Evolutionary conservation across 2,113 vertebrate genomes (phyloP).

Genomic region (Podarcis raffonei): DNA sequence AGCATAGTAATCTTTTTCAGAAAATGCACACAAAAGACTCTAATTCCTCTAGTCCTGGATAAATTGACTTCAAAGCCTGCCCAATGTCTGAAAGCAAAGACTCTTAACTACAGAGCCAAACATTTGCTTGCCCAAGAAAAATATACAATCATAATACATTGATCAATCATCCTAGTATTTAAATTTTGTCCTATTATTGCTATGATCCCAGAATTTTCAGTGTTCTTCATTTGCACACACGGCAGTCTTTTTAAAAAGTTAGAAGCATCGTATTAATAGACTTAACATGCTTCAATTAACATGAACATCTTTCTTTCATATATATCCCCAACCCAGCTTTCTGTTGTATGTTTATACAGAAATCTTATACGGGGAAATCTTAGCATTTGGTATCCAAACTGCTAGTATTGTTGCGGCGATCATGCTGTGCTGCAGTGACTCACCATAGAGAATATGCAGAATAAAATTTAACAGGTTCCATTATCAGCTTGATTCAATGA

Average conservation of each 20-base stretch:
- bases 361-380: no score
- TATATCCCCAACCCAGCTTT: not conserved
- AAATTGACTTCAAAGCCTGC: slow-evolving; percentile 15
- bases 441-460: not conserved
- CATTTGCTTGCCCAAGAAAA: slow-evolving; percentile 37
- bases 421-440: not conserved
- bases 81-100: not conserved
- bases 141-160: not conserved
- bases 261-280: not conserved
- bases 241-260: not conserved
- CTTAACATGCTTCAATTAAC: not conserved
- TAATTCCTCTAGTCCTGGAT: slow-evolving; percentile 24
- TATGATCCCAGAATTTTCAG: not conserved
- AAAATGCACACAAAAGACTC: slow-evolving; percentile 30
- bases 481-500: not conserved
- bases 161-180: not conserved
- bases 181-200: slow-evolving; percentile 8
- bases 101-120: not conserved
- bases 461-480: not conserved
- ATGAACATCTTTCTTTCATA: not conserved
- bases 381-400: not conserved
- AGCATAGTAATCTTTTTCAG: not conserved
- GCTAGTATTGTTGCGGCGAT: not conserved
- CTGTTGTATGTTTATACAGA: not conserved
- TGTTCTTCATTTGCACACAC: rapidly evolving